Percentiles rank a stretch among this genome's conserved stretches.
Conservation (phyloP, 2,888 invertebrate genomes). For the Orchesellides sinensis region DNA sequence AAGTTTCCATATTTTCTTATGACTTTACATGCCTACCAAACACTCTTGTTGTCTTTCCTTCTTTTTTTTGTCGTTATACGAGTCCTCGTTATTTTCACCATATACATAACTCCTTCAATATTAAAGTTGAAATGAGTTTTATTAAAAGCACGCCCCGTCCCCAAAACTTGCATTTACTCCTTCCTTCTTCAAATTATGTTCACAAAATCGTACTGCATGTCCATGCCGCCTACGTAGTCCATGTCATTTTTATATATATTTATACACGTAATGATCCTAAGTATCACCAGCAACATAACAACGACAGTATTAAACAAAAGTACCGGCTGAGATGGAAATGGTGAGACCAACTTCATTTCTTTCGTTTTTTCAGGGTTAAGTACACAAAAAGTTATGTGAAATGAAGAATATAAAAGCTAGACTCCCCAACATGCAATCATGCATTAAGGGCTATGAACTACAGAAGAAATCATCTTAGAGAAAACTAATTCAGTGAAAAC, state of each 20-base stretch:
- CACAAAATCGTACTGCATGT: slow-evolving; percentile 36
- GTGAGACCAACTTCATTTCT: slow-evolving; percentile 7
- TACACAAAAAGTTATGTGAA: slow-evolving; percentile 1
- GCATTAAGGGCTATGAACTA: neutral
- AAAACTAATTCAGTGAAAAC: slow-evolving; percentile 34
- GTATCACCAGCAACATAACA: neutral
- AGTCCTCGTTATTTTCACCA: neutral
- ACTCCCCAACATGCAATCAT: neutral
- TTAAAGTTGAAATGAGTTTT: slow-evolving; percentile 25
- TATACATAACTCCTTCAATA: slow-evolving; percentile 32
- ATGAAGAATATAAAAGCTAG: slow-evolving; percentile 30
- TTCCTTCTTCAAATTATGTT: slow-evolving; percentile 7
- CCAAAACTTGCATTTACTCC: slow-evolving; percentile 1
- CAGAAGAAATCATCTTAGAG: slow-evolving; percentile 2
- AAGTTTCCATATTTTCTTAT: slow-evolving; percentile 78
- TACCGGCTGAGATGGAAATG: neutral
- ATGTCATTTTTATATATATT: slow-evolving; percentile 40
- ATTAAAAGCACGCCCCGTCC: slow-evolving; percentile 20
- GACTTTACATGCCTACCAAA: slow-evolving; percentile 1
- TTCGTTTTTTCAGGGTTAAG: slow-evolving; percentile 40
- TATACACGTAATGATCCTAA: slow-evolving; percentile 21
- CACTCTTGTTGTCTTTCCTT: slow-evolving; percentile 1
- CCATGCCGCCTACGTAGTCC: slow-evolving; percentile 9
- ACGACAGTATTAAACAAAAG: neutral
- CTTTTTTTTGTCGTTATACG: neutral